phyloP scores from a whole-genome alignment of 2,888 invertebrate species.

The Mycalesis mineus region DNA sequence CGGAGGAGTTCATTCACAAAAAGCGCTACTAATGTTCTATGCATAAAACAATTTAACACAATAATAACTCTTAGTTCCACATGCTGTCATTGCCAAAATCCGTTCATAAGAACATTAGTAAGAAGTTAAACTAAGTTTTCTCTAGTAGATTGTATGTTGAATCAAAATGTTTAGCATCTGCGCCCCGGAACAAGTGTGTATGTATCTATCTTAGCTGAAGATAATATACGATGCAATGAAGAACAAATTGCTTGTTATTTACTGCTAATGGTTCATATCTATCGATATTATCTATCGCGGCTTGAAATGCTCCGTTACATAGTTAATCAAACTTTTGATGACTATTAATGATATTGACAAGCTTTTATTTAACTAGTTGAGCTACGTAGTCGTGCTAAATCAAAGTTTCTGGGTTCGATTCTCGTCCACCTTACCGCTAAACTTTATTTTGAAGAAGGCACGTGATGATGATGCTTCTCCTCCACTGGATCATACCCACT shows the following conservation, averaged over 20 bases:
- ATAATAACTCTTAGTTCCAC: too few species aligned
- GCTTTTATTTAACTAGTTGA: too few species aligned
- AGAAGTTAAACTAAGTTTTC: not conserved
- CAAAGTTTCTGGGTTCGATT: not conserved
- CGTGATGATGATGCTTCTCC: too few species aligned
- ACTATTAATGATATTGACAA: not conserved
- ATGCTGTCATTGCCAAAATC: too few species aligned
- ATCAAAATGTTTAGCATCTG: slow-evolving; percentile 17
- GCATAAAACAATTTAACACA: too few species aligned
- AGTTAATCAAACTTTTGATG: not conserved
- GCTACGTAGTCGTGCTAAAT: too few species aligned
- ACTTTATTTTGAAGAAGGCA: not conserved
- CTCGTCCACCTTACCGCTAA: not conserved
- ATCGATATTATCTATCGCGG: slow-evolving; percentile 26
- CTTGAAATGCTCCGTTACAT: slow-evolving; percentile 7
- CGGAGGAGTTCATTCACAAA: too few species aligned
- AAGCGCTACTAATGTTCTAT: too few species aligned
- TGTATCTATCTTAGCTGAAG: slow-evolving; percentile 25
- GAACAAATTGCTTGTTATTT: slow-evolving; percentile 23
- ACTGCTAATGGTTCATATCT: slow-evolving; percentile 21
- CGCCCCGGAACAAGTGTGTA: slow-evolving; percentile 16
- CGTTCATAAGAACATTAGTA: too few species aligned
- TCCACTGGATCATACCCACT: too few species aligned
- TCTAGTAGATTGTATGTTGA: not conserved
- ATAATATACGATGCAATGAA: slow-evolving; percentile 26